Evolutionary conservation across 2,888 invertebrate genomes (phyloP).

Genomic region (Cephus nigrinus): DNA sequence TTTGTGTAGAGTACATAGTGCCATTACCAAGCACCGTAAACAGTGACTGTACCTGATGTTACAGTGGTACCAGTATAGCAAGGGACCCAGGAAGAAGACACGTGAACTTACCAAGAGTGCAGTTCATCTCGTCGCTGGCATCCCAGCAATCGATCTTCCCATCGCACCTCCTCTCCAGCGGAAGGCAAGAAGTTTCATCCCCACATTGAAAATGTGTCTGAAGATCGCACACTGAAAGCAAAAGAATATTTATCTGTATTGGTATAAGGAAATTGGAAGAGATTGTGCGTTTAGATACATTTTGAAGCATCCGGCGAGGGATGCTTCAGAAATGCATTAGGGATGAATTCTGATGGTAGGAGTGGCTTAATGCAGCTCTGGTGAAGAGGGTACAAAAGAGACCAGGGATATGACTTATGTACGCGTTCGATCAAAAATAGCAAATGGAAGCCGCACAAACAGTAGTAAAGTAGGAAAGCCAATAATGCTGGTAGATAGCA

Average conservation of each 20-base stretch:
- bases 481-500: conserved; percentile 23
- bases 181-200: conserved; percentile 78
- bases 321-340: too few species aligned
- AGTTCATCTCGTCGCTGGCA: conserved; percentile 79
- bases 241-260: background rate
- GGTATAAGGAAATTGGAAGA: background rate
- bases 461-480: conserved; percentile 32
- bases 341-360: too few species aligned
- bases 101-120: conserved; percentile 71
- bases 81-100: background rate
- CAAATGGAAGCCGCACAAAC: conserved; percentile 49
- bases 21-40: background rate
- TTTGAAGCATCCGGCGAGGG: too few species aligned
- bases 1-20: background rate
- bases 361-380: background rate
- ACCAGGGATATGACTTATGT: background rate
- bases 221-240: conserved; percentile 73
- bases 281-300: background rate
- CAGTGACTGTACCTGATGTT: background rate
- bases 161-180: conserved; percentile 77
- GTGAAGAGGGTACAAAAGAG: background rate
- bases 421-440: conserved; percentile 22
- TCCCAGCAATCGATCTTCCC: conserved; percentile 84
- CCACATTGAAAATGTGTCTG: conserved; percentile 79
- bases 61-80: background rate